phyloP scores from a whole-genome alignment of 1,140 invertebrate genomes.

The Pachypeltis micranthus region DNA sequence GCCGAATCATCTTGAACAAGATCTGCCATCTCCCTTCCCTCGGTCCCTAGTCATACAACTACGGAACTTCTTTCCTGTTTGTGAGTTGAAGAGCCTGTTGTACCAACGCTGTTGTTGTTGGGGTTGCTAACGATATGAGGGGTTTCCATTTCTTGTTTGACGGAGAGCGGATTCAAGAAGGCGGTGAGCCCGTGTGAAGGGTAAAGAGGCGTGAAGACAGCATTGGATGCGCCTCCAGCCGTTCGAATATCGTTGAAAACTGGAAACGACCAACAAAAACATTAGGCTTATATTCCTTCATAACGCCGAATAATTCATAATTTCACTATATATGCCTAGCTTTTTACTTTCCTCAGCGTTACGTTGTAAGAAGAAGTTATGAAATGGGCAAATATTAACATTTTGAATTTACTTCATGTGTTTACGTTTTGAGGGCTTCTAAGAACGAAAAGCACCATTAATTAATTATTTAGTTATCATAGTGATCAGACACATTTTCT shows the following conservation, averaged over 20 bases:
- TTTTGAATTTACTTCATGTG: too few relatives aligned
- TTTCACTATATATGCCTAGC: too few relatives aligned
- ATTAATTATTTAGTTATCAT: too few relatives aligned
- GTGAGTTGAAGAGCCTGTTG: slow-evolving; percentile 10
- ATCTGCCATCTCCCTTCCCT: neutral
- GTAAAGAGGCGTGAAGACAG: neutral
- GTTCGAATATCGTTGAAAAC: slow-evolving; percentile 3
- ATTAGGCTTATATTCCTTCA: too few relatives aligned
- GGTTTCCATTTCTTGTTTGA: slow-evolving; percentile 14
- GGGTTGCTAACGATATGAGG: slow-evolving; percentile 20
- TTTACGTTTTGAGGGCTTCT: too few relatives aligned
- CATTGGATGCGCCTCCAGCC: neutral
- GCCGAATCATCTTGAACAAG: neutral
- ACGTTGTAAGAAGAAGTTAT: too few relatives aligned
- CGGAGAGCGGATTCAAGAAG: neutral
- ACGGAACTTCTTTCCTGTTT: slow-evolving; percentile 26
- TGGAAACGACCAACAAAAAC: too few relatives aligned
- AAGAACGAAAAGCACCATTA: too few relatives aligned
- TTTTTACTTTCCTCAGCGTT: too few relatives aligned
- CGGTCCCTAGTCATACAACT: slow-evolving; percentile 15
- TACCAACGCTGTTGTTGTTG: slow-evolving; percentile 20
- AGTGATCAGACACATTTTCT: too few relatives aligned
- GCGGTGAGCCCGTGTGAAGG: neutral
- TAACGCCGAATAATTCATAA: too few relatives aligned
- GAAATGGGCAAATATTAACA: too few relatives aligned